These are phyloP conservation scores for Manis javanica DNA, from an alignment of 2,797 vertebrate species.

Conservation along the genomic window DNA sequence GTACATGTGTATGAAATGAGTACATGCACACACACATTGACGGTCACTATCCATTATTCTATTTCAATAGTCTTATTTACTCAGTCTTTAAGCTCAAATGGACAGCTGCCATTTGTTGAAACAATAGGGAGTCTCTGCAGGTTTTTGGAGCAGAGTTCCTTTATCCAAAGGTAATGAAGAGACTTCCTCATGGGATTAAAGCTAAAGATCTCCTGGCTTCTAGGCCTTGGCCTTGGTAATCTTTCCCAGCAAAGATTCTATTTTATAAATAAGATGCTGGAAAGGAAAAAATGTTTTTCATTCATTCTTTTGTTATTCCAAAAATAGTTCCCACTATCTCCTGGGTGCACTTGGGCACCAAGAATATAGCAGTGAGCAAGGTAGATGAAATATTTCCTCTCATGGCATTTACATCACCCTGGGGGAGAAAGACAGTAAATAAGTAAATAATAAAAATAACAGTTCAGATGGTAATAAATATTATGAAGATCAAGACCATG, in stretches of 20 bases:
- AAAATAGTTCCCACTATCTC: not conserved
- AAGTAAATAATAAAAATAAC: not conserved
- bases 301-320: not conserved
- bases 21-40: not conserved
- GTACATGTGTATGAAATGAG: not conserved
- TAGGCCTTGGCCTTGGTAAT: not conserved
- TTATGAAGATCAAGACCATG: not conserved
- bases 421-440: not conserved
- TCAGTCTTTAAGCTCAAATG: not conserved
- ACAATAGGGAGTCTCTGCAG: not conserved
- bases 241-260: constrained; percentile 19
- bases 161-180: not conserved
- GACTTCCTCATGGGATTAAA: not conserved
- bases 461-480: not conserved
- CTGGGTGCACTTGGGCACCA: not conserved
- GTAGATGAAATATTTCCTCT: not conserved
- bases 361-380: not conserved
- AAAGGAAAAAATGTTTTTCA: not conserved
- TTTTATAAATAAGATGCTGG: not conserved
- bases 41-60: not conserved
- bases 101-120: not conserved
- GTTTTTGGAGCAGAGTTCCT: not conserved
- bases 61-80: not conserved
- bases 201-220: not conserved
- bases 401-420: not conserved